These are phyloP conservation scores for Agapostemon virescens DNA, from an alignment of 2,888 invertebrate genomes.

Conservation along the genomic window DNA sequence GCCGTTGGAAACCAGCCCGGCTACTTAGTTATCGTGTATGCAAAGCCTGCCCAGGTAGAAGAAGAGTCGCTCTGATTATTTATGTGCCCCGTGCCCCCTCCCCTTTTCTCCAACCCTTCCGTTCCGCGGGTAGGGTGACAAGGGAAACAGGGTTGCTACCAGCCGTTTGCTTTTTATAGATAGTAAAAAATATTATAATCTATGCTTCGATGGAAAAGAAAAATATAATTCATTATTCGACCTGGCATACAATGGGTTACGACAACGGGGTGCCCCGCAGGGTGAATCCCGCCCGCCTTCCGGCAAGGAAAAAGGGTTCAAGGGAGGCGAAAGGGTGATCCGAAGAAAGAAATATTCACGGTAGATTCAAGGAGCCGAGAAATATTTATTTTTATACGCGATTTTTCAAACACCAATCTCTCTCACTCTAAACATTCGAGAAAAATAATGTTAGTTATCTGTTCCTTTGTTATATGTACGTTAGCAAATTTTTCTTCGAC, in stretches of 20 bases:
- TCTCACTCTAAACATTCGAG: not conserved
- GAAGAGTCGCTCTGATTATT: slow-evolving; percentile 72
- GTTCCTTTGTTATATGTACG: not conserved
- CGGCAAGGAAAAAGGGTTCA: slow-evolving; percentile 72
- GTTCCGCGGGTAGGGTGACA: slow-evolving; percentile 28
- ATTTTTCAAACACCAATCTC: not conserved
- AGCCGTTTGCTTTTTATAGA: slow-evolving; percentile 73
- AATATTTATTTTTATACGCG: slow-evolving; percentile 1
- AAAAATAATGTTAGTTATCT: not conserved
- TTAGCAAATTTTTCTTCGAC: not conserved
- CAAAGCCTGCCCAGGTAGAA: slow-evolving; percentile 72
- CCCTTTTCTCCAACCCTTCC: slow-evolving; percentile 57
- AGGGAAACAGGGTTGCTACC: slow-evolving; percentile 32
- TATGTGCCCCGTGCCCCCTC: slow-evolving; percentile 66
- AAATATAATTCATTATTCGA: slow-evolving; percentile 79
- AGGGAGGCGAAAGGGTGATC: slow-evolving; percentile 63
- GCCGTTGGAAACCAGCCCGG: slow-evolving; percentile 59
- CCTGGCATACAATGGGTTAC: slow-evolving; percentile 69
- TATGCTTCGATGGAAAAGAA: slow-evolving; percentile 79
- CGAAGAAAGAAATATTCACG: slow-evolving; percentile 29
- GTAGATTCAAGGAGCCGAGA: slow-evolving; percentile 48
- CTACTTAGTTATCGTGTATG: slow-evolving; percentile 73
- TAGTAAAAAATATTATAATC: slow-evolving; percentile 80
- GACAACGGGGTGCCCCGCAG: slow-evolving; percentile 74
- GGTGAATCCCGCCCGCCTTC: slow-evolving; percentile 76